phyloP scores from a whole-genome alignment of 2,113 vertebrate species.

The Xenotilapia longispinis region DNA sequence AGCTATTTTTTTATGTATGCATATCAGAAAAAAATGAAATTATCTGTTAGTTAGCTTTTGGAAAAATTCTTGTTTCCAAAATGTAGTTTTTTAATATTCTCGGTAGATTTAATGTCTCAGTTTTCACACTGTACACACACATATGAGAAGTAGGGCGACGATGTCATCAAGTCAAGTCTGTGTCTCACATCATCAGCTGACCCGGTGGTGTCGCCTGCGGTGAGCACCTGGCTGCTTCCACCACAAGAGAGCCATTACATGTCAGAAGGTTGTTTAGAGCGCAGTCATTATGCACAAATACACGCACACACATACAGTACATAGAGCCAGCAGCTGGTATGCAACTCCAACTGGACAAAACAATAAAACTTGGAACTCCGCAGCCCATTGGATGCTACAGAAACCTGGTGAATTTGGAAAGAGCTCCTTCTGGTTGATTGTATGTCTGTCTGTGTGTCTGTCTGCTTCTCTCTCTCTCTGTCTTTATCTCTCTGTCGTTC shows the following conservation, averaged over 20 bases:
- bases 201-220: conserved; percentile 41
- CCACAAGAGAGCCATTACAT: conserved; percentile 49
- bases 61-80: not conserved
- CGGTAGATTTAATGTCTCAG: not conserved
- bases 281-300: conserved; percentile 17
- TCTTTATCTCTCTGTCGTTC: not conserved
- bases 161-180: conserved; percentile 50
- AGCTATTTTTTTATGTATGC: not conserved
- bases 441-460: not conserved
- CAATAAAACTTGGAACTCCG: conserved; percentile 41
- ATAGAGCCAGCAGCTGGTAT: conserved; percentile 31
- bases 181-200: conserved; percentile 39
- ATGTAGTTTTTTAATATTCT: not conserved
- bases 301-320: not conserved
- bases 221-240: conserved; percentile 64
- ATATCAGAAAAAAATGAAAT: not conserved
- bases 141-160: conserved; percentile 1
- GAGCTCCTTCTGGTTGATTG: not conserved
- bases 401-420: conserved; percentile 42
- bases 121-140: not conserved
- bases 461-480: not conserved
- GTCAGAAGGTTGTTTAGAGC: conserved; percentile 37
- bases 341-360: conserved; percentile 51
- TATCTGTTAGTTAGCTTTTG: conserved; percentile 3
- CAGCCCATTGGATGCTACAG: conserved; percentile 30